Conservation (phyloP, 2,888 invertebrate genomes). For the Drosophila anomalata region DNA sequence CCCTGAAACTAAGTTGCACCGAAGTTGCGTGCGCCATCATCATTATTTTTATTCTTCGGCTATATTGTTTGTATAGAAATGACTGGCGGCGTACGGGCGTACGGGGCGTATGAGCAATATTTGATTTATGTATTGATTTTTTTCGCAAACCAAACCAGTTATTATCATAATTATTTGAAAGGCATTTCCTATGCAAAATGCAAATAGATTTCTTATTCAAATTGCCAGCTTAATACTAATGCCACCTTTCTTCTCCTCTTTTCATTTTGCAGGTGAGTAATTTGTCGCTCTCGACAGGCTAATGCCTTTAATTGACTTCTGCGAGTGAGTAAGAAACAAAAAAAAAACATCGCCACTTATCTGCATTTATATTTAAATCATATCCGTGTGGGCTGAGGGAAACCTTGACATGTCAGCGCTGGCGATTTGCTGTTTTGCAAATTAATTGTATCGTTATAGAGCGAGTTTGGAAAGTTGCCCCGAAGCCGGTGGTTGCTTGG, state of each 20-base stretch:
- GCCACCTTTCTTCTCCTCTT: constrained; percentile 24
- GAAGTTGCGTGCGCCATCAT: constrained; percentile 38
- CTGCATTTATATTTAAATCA: constrained; percentile 40
- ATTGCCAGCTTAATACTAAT: constrained; percentile 25
- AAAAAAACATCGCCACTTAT: constrained; percentile 36
- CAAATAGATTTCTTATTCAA: constrained; percentile 46
- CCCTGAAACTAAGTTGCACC: not conserved
- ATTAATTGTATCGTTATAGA: constrained; percentile 25
- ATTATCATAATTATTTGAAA: constrained; percentile 42
- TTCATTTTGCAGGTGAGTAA: constrained; percentile 76
- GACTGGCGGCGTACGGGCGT: constrained; percentile 5
- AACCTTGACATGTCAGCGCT: constrained; percentile 56
- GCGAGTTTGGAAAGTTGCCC: constrained; percentile 36
- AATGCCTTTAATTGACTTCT: constrained; percentile 55
- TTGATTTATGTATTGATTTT: constrained; percentile 47
- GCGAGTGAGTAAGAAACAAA: constrained; percentile 37
- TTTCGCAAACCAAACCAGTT: constrained; percentile 31
- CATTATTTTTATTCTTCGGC: constrained; percentile 26
- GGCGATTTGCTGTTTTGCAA: constrained; percentile 13
- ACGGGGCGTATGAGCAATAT: constrained; percentile 60
- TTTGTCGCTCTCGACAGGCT: constrained; percentile 41
- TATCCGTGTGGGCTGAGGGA: constrained; percentile 67
- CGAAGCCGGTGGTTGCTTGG: constrained; percentile 2
- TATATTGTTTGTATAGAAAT: constrained; percentile 25
- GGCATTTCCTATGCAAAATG: constrained; percentile 32